Conservation (phyloP, 1,140 invertebrate genomes). For the Reticulitermes speratus region DNA sequence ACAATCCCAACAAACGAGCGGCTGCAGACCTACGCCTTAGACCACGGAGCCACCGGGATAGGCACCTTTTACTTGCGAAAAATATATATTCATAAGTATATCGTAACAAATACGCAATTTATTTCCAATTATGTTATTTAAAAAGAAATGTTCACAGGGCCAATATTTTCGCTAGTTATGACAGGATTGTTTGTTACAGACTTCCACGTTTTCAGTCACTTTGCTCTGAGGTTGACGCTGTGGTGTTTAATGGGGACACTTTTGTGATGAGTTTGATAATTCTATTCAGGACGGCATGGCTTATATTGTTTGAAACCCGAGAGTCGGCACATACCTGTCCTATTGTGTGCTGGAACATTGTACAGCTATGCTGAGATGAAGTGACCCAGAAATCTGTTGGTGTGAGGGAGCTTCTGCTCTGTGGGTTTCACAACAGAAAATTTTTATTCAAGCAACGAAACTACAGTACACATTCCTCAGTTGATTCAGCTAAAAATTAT, state of each 20-base stretch:
- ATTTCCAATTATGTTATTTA: too few species aligned
- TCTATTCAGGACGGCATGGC: neutral
- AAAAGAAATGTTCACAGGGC: too few species aligned
- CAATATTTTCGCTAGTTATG: too few species aligned
- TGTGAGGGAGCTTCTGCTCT: neutral
- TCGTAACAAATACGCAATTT: too few species aligned
- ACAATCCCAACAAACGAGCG: too few species aligned
- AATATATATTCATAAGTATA: too few species aligned
- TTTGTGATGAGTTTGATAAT: conserved; percentile 4
- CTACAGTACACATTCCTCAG: neutral
- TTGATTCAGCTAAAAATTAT: neutral
- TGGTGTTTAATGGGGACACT: neutral
- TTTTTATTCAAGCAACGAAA: neutral
- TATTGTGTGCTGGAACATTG: neutral
- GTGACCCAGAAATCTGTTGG: neutral
- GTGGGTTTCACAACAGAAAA: neutral
- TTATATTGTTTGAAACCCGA: neutral
- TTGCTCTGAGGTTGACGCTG: too few species aligned
- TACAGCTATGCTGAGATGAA: neutral
- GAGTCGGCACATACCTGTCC: neutral
- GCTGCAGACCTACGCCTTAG: too few species aligned
- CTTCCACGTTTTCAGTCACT: too few species aligned
- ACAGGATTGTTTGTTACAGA: too few species aligned
- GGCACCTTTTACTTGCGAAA: too few species aligned
- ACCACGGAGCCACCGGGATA: too few species aligned